Conservation (phyloP, 2,113 vertebrate species). For the Syngnathoides biaculeatus region DNA sequence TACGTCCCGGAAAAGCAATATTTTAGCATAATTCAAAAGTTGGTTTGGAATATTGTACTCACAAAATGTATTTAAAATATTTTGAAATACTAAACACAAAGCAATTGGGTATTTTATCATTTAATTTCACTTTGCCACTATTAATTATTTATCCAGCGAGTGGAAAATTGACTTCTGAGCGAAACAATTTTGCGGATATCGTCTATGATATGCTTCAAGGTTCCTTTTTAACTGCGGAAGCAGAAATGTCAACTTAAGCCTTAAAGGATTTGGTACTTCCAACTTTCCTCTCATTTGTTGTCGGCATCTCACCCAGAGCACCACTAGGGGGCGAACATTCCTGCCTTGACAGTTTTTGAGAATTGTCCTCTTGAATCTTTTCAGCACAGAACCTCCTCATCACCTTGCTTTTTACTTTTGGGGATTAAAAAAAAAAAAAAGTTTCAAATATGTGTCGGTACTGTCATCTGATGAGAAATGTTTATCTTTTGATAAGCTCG, state of each 20-base stretch:
- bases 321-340: constrained; percentile 82
- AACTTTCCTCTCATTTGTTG: background rate
- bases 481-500: constrained; percentile 13
- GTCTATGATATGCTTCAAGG: constrained; percentile 13
- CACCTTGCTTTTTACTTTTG: constrained; percentile 13
- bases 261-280: background rate
- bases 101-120: constrained; percentile 7
- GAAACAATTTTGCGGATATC: constrained; percentile 7
- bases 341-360: constrained; percentile 90
- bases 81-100: background rate
- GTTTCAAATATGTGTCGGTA: constrained; percentile 9
- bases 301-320: constrained; percentile 31
- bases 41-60: too few species aligned
- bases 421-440: too few species aligned
- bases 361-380: constrained; percentile 18
- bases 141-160: constrained; percentile 46
- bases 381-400: constrained; percentile 5
- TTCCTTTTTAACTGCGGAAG: background rate
- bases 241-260: background rate
- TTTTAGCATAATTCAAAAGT: background rate
- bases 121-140: constrained; percentile 13
- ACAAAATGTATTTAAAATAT: background rate
- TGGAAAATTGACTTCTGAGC: constrained; percentile 26
- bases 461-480: background rate
- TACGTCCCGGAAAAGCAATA: background rate